Evolutionary conservation across 2,113 vertebrate genomes (phyloP).

Genomic region (Brachyhypopomus occidentalis): DNA sequence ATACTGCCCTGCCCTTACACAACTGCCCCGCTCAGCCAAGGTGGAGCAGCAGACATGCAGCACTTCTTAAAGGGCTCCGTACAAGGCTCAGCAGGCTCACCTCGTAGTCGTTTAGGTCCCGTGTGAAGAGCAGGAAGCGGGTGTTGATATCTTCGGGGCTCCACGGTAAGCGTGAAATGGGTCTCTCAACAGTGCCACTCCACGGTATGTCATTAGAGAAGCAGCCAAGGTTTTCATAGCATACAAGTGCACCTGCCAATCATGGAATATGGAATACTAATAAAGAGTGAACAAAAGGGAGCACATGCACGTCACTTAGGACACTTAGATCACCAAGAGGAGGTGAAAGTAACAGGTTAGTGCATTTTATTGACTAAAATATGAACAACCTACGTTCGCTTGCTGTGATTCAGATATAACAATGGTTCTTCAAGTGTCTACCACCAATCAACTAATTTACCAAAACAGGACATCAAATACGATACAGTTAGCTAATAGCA

Average conservation of each 20-base stretch:
- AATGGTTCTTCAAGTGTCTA: too few relatives aligned
- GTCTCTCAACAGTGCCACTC: slow-evolving; percentile 74
- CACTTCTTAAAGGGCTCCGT: too few relatives aligned
- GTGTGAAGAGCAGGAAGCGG: slow-evolving; percentile 80
- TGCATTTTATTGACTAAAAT: too few relatives aligned
- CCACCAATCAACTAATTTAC: too few relatives aligned
- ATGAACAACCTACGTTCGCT: too few relatives aligned
- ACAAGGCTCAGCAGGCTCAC: slow-evolving; percentile 53
- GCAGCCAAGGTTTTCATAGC: slow-evolving; percentile 77
- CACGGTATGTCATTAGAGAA: slow-evolving; percentile 77
- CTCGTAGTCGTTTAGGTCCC: slow-evolving; percentile 73
- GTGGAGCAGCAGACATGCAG: neutral
- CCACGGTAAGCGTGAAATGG: slow-evolving; percentile 72
- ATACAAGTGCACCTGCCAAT: slow-evolving; percentile 63
- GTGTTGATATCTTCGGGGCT: slow-evolving; percentile 71
- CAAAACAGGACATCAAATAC: too few relatives aligned
- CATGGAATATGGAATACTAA: neutral
- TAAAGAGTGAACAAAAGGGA: neutral
- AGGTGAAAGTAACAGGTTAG: too few relatives aligned
- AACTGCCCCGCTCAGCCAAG: neutral
- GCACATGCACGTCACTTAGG: too few relatives aligned
- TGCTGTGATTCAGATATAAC: too few relatives aligned
- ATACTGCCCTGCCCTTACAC: too few relatives aligned
- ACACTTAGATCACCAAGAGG: too few relatives aligned
- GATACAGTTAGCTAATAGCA: too few relatives aligned